phyloP scores from a whole-genome alignment of 2,113 vertebrate species.

The Poeciliopsis occidentalis region DNA sequence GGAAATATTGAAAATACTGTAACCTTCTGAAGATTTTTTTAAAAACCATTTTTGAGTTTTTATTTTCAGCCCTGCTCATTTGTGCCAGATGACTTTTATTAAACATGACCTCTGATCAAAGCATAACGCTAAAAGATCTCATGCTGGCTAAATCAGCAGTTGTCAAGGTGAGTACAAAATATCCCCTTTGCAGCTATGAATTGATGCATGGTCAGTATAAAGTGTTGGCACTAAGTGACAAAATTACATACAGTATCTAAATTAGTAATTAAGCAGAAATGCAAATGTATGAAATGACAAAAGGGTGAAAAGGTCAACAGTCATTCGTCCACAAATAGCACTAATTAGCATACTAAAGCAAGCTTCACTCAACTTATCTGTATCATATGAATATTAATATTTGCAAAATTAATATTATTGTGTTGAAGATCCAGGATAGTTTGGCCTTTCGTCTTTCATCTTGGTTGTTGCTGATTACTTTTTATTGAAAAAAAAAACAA shows the following conservation, averaged over 20 bases:
- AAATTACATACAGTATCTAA: not conserved
- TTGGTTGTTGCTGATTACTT: not conserved
- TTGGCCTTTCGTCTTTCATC: conserved; percentile 21
- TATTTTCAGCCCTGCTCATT: no score
- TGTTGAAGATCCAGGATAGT: conserved; percentile 9
- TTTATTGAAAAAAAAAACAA: not conserved
- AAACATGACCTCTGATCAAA: no score
- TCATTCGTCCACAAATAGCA: not conserved
- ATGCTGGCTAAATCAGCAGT: no score
- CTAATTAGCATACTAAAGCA: not conserved
- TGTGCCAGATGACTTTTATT: no score
- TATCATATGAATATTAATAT: not conserved
- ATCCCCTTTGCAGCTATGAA: no score
- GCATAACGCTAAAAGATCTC: no score
- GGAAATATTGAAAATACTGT: no score
- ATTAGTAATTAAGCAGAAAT: not conserved
- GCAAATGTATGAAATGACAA: not conserved
- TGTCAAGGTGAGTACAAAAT: no score
- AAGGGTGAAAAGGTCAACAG: not conserved
- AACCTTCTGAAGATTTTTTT: no score
- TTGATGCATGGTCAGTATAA: no score
- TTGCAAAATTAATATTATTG: not conserved
- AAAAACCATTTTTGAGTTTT: no score
- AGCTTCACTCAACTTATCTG: not conserved
- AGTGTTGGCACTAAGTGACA: no score